These are phyloP conservation scores for Callipepla squamata DNA, from an alignment of 2,113 vertebrate species.

Conservation along the genomic window DNA sequence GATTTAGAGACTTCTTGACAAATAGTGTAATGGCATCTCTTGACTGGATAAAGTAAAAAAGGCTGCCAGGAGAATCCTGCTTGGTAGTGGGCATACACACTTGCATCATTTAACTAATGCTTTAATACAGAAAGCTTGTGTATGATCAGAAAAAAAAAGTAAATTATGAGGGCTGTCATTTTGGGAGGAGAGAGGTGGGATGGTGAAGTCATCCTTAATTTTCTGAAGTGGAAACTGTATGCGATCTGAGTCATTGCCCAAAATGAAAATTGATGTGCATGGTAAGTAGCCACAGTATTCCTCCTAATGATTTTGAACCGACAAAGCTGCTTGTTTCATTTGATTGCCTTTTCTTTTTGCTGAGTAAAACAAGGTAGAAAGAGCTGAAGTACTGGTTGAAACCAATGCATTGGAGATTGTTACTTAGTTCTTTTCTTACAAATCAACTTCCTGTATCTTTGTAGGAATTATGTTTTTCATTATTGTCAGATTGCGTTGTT, in stretches of 20 bases:
- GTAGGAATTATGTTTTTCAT: neutral
- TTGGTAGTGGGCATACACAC: fast-evolving
- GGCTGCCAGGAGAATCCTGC: neutral
- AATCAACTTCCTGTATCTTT: neutral
- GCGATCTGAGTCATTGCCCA: conserved; percentile 38
- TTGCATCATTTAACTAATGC: neutral
- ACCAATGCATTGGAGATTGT: conserved; percentile 40
- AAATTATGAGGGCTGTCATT: neutral
- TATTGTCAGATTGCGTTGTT: neutral
- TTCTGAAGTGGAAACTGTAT: conserved; percentile 18
- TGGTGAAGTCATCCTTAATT: neutral
- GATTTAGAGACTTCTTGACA: neutral
- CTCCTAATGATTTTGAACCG: conserved; percentile 50
- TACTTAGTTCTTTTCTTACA: conserved; percentile 24
- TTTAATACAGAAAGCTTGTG: neutral
- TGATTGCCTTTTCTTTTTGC: conserved; percentile 11
- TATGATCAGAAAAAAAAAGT: neutral
- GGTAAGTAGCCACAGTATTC: conserved; percentile 42
- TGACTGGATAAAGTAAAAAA: neutral
- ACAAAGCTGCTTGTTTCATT: conserved; percentile 45
- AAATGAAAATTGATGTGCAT: conserved; percentile 30
- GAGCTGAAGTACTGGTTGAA: conserved; percentile 44
- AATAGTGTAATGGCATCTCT: neutral
- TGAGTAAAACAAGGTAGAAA: conserved; percentile 44
- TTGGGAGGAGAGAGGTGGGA: neutral